Percentiles rank a stretch among this genome's conserved stretches.
Evolutionary conservation across 2,113 vertebrate species (phyloP).

Genomic region (Riparia riparia): DNA sequence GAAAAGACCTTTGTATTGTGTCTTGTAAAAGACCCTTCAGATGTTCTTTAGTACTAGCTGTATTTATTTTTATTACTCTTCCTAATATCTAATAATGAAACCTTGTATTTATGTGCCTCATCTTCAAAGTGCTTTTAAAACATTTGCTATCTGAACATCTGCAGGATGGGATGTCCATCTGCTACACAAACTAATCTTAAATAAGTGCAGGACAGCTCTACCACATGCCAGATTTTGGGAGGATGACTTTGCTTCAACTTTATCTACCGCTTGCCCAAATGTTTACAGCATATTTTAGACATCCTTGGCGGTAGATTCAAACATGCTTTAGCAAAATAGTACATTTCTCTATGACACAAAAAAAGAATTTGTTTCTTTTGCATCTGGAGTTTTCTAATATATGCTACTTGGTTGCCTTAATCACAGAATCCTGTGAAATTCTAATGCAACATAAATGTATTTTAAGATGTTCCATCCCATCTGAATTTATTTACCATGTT

Average conservation of each 20-base stretch:
- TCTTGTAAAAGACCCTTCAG: slow-evolving; percentile 20
- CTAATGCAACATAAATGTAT: neutral
- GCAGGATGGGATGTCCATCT: neutral
- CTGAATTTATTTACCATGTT: neutral
- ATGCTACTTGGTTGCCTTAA: neutral
- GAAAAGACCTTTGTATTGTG: neutral
- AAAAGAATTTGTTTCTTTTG: neutral
- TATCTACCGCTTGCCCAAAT: neutral
- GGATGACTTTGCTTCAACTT: neutral
- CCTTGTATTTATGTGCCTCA: slow-evolving; percentile 14
- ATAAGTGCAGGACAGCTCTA: neutral
- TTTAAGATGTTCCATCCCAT: neutral
- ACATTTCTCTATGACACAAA: neutral
- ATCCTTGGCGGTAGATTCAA: neutral
- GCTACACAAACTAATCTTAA: neutral
- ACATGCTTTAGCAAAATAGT: neutral
- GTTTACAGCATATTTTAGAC: neutral
- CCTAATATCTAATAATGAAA: slow-evolving; percentile 48
- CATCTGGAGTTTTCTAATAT: neutral
- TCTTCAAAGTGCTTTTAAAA: slow-evolving; percentile 46
- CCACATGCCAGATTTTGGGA: neutral
- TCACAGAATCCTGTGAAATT: neutral
- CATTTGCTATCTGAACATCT: slow-evolving; percentile 38
- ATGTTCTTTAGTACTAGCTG: neutral
- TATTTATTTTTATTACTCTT: slow-evolving; percentile 34